A percentile compares a stretch with the other conserved stretches of the same genome.
phyloP scores from a whole-genome alignment of 2,888 invertebrate genomes.

The Tridacna gigas region DNA sequence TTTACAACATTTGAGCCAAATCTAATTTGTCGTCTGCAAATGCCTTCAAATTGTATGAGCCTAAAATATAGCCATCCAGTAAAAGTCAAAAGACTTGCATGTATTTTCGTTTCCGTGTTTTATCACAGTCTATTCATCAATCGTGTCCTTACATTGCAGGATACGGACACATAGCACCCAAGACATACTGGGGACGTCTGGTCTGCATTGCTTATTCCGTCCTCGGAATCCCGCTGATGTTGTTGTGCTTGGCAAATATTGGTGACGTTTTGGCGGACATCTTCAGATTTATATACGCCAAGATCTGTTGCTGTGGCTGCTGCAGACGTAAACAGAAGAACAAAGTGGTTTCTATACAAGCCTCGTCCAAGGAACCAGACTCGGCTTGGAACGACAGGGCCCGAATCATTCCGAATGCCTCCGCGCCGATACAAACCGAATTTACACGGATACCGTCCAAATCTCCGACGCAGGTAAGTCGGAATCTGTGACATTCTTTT shows the following conservation, averaged over 20 bases:
- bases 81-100: too few relatives aligned
- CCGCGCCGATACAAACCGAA: constrained; percentile 65
- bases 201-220: constrained; percentile 85
- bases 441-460: constrained; percentile 71
- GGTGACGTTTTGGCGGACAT: constrained; percentile 86
- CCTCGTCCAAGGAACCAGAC: constrained; percentile 67
- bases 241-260: constrained; percentile 86
- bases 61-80: too few relatives aligned
- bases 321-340: constrained; percentile 72
- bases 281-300: constrained; percentile 86
- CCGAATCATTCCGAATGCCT: constrained; percentile 59
- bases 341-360: constrained; percentile 72
- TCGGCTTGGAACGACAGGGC: constrained; percentile 71
- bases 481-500: neutral
- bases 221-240: constrained; percentile 86
- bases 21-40: too few relatives aligned
- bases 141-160: constrained; percentile 69
- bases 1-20: too few relatives aligned
- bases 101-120: too few relatives aligned
- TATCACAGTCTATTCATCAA: too few relatives aligned
- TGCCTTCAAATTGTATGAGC: too few relatives aligned
- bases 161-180: constrained; percentile 84
- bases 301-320: constrained; percentile 84
- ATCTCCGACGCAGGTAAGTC: constrained; percentile 47
- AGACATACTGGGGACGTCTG: constrained; percentile 84